These are phyloP conservation scores for Erebia ligea DNA, from an alignment of 2,888 invertebrate species.

Conservation along the genomic window DNA sequence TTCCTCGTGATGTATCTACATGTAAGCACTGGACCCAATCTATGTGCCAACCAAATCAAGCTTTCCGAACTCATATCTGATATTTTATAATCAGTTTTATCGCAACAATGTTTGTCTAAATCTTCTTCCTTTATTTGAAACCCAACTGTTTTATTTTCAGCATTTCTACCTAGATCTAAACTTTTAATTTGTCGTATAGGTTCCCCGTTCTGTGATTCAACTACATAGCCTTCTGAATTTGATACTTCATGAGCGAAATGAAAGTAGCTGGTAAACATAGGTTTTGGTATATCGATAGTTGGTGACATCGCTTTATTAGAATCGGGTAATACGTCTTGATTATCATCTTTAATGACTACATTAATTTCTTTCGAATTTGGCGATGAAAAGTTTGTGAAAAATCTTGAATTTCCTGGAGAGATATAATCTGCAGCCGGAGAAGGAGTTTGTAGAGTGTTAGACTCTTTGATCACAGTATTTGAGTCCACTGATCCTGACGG, in stretches of 20 bases:
- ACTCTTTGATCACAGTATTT: conserved; percentile 60
- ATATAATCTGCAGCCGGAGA: conserved; percentile 74
- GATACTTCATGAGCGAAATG: conserved; percentile 71
- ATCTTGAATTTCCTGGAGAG: conserved; percentile 52
- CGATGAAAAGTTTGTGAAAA: conserved; percentile 39
- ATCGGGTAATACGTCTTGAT: conserved; percentile 43
- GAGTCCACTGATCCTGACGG: conserved; percentile 74
- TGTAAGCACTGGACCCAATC: conserved; percentile 96
- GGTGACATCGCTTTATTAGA: conserved; percentile 80
- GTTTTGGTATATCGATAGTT: conserved; percentile 86
- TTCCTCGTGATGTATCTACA: conserved; percentile 95
- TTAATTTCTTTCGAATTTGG: conserved; percentile 53
- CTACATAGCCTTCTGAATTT: conserved; percentile 47
- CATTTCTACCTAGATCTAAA: conserved; percentile 52
- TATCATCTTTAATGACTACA: conserved; percentile 51
- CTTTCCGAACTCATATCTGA: conserved; percentile 95
- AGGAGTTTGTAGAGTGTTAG: conserved; percentile 57
- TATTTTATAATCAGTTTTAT: conserved; percentile 80
- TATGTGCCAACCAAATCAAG: conserved; percentile 95
- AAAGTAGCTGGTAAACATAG: conserved; percentile 77
- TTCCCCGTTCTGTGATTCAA: conserved; percentile 36
- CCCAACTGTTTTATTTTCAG: conserved; percentile 40
- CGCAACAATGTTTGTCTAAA: conserved; percentile 46
- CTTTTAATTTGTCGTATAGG: conserved; percentile 52
- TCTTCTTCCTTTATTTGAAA: conserved; percentile 55